These are phyloP conservation scores for Busseola fusca DNA, from an alignment of 2,888 invertebrate genomes.

Conservation along the genomic window DNA sequence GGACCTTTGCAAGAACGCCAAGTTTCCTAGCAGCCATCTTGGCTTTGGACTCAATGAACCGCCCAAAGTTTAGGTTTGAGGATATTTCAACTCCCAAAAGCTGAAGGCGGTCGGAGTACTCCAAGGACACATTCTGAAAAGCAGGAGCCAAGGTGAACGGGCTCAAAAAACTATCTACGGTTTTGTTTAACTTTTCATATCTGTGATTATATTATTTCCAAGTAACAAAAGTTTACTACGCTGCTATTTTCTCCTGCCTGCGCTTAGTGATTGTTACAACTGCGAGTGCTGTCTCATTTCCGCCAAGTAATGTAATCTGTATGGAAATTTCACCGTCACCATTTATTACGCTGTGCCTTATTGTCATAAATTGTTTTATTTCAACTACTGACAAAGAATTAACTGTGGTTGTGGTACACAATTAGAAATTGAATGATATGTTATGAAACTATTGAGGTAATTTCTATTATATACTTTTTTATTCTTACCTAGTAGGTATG, in stretches of 20 bases:
- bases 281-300: slow-evolving; percentile 37
- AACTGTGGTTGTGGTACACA: background rate
- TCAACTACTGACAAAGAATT: slow-evolving; percentile 1
- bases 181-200: background rate
- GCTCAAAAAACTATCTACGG: too few species aligned
- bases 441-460: background rate
- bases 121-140: too few species aligned
- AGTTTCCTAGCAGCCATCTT: too few species aligned
- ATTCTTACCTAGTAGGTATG: background rate
- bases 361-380: slow-evolving; percentile 23
- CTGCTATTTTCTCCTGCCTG: slow-evolving; percentile 14
- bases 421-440: slow-evolving; percentile 17
- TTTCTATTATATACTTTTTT: background rate
- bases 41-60: too few species aligned
- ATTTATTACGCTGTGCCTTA: slow-evolving; percentile 5
- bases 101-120: too few species aligned
- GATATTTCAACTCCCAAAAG: too few species aligned
- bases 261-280: slow-evolving; percentile 26
- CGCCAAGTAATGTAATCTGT: slow-evolving; percentile 41
- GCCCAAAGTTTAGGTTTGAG: too few species aligned
- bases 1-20: too few species aligned
- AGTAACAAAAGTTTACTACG: background rate
- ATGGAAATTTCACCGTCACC: slow-evolving; percentile 51
- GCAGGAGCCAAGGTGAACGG: too few species aligned
- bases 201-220: background rate